Percentiles rank a stretch among this genome's conserved stretches.
Conservation (phyloP, 2,888 invertebrate genomes). For the Leucania comma region DNA sequence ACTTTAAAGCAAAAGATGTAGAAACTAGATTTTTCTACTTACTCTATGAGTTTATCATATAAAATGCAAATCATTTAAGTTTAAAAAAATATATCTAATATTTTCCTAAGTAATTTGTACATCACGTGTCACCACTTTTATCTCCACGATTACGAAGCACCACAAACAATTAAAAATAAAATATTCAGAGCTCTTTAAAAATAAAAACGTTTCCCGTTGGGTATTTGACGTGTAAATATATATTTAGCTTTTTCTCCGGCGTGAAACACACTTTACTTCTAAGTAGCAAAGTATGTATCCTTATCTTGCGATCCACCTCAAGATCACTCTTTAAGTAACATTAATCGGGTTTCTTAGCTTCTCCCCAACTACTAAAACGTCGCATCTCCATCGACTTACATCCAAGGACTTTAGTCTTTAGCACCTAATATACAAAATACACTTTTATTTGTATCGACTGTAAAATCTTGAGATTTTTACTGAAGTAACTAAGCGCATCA, state of each 20-base stretch:
- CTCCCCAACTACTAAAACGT: conserved; percentile 52
- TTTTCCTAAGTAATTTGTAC: neutral
- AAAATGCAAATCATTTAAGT: neutral
- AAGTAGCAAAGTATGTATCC: conserved; percentile 89
- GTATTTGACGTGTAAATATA: conserved; percentile 73
- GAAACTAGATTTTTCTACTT: neutral
- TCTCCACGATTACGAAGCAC: neutral
- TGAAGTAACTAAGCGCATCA: conserved; percentile 55
- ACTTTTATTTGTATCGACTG: neutral
- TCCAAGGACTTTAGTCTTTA: conserved; percentile 19
- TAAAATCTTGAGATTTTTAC: conserved; percentile 60
- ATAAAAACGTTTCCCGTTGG: conserved; percentile 53
- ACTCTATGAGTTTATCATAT: neutral
- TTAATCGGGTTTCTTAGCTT: conserved; percentile 84
- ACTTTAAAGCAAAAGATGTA: neutral
- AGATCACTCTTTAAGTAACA: conserved; percentile 88
- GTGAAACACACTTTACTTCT: conserved; percentile 82
- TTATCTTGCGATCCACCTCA: conserved; percentile 82
- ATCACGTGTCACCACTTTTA: too few relatives aligned
- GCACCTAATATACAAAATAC: conserved; percentile 2
- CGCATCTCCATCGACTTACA: conserved; percentile 26
- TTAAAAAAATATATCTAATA: neutral
- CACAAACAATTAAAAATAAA: conserved; percentile 26
- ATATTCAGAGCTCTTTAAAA: conserved; percentile 19
- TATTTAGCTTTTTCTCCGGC: conserved; percentile 70